Base-by-base conservation (phyloP, 92 coral and sea anemone species). In the Actinostola sp. region DNA sequence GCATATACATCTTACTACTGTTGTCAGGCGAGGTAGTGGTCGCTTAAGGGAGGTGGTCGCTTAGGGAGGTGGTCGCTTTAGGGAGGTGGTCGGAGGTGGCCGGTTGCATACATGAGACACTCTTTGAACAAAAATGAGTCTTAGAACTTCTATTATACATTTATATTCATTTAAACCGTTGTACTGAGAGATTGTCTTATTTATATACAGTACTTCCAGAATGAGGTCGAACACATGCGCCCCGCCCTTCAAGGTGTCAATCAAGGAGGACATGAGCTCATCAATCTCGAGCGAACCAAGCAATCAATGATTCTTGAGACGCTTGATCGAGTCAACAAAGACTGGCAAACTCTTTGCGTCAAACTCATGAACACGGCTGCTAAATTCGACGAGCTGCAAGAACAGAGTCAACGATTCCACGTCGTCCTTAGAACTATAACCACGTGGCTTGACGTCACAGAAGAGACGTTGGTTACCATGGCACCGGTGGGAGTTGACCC, bases 401-500 rank as follows among this genome's bases (percentile, higher is more conserved):
- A 86, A 35, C 97, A 94, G 72, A 84, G 90, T 54, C 82, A 83
- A 63, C 92, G 91, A 61, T 94, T 88, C 79, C 87, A 94, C 70
- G n/a, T 82, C 5, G 92, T 92, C 52, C 75, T 79, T 61, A 89
- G 86, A 77, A 72, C 56, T 46, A 85, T 94, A 62, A 79, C 92
- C 28, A 63, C 79, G 31, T 94, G 98, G 98, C 76, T 94, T 56
- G 87, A 91, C 84, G 72, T 43, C 77, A 88, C 89, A 31, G 98
- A 94, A 80, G 79, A 84, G 64, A 88, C 76, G 72, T 74, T 94
- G 38, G 87, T 86, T 54, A 79, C 89, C 72, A 82, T 94, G 80
- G 95, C 89, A 19, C 86, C 97, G 0, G 97, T 91, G 67, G 97
- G 95, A 44, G 78, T 94, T 26, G 98, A 94, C 66, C 98, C 98